phyloP scores from a whole-genome alignment of 1,140 invertebrate genomes.

The Ceratitis capitata region DNA sequence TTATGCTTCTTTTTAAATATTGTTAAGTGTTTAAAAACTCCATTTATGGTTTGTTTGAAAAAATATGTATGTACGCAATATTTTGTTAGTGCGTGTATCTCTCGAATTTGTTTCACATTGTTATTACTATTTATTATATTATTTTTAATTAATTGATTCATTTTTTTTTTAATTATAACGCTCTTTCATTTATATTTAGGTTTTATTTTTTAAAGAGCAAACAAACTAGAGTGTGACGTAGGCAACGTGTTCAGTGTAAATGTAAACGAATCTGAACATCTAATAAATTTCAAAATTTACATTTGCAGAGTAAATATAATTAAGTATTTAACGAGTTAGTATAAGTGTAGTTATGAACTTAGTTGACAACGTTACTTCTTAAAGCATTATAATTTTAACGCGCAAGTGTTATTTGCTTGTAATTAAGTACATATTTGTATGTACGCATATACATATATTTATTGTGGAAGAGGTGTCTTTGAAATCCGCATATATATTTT shows the following conservation, averaged over 20 bases:
- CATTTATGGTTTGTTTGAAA: conserved; percentile 12
- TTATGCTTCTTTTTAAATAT: background rate
- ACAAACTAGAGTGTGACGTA: background rate
- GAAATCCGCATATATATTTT: background rate
- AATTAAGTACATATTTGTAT: conserved; percentile 29
- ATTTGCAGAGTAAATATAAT: conserved; percentile 5
- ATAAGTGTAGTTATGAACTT: background rate
- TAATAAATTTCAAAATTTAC: conserved; percentile 15
- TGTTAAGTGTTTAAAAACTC: background rate
- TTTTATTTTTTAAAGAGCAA: background rate
- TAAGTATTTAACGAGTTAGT: conserved; percentile 15
- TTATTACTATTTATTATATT: too few relatives aligned
- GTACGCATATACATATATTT: background rate
- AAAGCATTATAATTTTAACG: background rate
- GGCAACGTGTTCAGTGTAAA: background rate
- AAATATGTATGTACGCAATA: conserved; percentile 25
- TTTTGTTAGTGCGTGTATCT: background rate
- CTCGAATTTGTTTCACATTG: background rate
- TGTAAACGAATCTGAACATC: background rate
- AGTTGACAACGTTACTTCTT: conserved; percentile 15
- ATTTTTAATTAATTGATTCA: background rate
- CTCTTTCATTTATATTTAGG: background rate
- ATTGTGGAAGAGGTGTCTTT: background rate
- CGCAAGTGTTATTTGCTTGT: background rate
- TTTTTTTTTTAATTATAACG: background rate